Base-by-base conservation (phyloP, 2,113 vertebrate genomes). In the Passer montanus region DNA sequence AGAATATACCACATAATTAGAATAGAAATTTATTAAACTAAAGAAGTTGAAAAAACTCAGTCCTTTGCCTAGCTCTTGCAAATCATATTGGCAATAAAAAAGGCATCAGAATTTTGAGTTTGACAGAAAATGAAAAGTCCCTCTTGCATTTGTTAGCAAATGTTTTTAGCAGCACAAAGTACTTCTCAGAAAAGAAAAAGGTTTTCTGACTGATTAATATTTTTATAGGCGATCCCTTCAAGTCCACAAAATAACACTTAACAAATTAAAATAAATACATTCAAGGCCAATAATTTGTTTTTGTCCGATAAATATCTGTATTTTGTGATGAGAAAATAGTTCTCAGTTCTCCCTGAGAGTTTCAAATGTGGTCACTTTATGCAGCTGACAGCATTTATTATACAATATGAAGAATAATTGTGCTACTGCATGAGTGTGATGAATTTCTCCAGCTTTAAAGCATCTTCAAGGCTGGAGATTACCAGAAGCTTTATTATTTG, bases 301-400 rank as follows among this genome's bases (percentile, higher is more conserved):
- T 94, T 84, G 52, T 70, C 76, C 47, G 41, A n/a, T 67, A 64
- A 84, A 22, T 84, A 52, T 89, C 64, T 66, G 44, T 59, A 7
- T 50, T 93, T 83, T 80, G 33, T 58, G n/a, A 53, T 52, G 63
- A 82, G n/a, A 87, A 91, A 87, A 81, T 8, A 39, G 39, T 90
- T 67, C 41, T 67, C 41, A 70, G 0, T 93, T 95, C 63, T 86
- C 24, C 55, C 47, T n/a, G 37, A 77, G 74, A 59, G 20, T 50
- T 94, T 63, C 55, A 93, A 93, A 88, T 93, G 60, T 70, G 33
- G 27, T 88, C 93, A 84, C 84, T 95, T 95, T 15, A 70, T 27
- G 31, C 31, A 83, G 27, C 72, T 96, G 93, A 91, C 82, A 89
- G 53, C 70, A 87, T 96, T 94, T 94, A 62, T 95, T 95, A 94